Conservation (phyloP, 2,113 vertebrate genomes). For the Pyrgilauda ruficollis region DNA sequence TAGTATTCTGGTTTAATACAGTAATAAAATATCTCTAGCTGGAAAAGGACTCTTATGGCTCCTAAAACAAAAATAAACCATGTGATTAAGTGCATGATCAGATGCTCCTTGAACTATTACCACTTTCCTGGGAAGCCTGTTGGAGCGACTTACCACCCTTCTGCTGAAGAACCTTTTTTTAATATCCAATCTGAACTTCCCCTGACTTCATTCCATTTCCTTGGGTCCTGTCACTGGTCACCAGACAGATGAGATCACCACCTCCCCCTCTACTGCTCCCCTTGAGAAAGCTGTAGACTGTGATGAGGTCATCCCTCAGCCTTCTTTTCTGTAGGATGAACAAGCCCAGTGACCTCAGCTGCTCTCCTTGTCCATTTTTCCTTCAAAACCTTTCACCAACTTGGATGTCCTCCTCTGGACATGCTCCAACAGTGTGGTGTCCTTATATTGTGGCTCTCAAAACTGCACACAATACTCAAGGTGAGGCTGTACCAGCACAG, state of each 20-base stretch:
- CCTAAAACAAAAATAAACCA: not conserved
- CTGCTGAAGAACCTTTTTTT: not conserved
- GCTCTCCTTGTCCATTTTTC: not conserved
- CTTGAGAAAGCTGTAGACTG: not conserved
- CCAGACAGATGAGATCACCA: not conserved
- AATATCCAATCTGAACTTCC: not conserved
- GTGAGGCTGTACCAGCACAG: not conserved
- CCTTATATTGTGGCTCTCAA: not conserved
- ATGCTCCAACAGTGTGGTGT: not conserved
- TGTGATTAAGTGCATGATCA: not conserved
- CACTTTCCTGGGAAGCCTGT: not conserved
- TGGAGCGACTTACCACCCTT: accelerated
- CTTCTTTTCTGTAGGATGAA: not conserved
- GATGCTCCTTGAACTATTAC: not conserved
- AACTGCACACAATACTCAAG: not conserved
- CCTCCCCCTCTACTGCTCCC: not conserved
- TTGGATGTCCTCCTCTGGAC: not conserved
- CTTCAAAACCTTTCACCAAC: not conserved
- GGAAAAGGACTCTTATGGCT: not conserved
- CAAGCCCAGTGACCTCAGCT: not conserved
- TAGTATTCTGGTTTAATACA: not conserved
- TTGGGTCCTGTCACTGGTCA: not conserved
- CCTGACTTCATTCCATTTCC: not conserved
- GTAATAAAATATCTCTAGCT: not conserved
- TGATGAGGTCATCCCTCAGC: not conserved